Conservation (phyloP, 2,113 vertebrate species). For the Trogon melanurus region DNA sequence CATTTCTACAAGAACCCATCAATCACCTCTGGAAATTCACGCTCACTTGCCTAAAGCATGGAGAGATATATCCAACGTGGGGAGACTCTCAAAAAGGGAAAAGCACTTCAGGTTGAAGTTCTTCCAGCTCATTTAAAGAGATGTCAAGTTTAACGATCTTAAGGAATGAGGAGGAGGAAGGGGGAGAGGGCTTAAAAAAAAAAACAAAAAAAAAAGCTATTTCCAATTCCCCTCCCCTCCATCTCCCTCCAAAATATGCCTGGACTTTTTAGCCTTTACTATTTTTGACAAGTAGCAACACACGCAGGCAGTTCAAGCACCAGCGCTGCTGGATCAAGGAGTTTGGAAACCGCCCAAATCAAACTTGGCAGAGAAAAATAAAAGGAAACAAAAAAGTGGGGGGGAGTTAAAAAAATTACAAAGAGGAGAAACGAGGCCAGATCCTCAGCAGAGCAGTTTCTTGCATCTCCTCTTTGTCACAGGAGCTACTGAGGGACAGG, state of each 20-base stretch:
- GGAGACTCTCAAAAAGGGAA: slow-evolving; percentile 9
- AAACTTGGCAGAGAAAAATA: background rate
- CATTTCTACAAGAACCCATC: background rate
- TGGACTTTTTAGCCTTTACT: background rate
- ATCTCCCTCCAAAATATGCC: background rate
- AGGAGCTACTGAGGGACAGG: background rate
- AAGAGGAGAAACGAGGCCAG: background rate
- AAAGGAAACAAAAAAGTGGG: background rate
- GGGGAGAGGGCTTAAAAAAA: background rate
- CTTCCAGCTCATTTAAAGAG: slow-evolving; percentile 54
- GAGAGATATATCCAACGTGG: background rate
- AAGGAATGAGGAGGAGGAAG: slow-evolving; percentile 15
- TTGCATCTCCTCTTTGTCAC: background rate
- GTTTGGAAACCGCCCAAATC: background rate
- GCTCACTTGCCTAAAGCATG: background rate
- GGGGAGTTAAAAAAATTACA: background rate
- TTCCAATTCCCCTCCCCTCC: background rate
- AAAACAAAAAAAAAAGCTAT: background rate
- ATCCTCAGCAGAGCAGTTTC: background rate
- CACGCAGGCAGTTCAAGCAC: background rate
- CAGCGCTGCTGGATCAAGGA: background rate
- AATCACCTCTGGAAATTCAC: background rate
- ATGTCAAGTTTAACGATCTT: slow-evolving; percentile 49
- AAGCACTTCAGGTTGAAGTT: slow-evolving; percentile 16
- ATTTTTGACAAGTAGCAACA: slow-evolving; percentile 16